Conservation (phyloP, 2,113 vertebrate genomes). For the Muntiacus muntjak region DNA sequence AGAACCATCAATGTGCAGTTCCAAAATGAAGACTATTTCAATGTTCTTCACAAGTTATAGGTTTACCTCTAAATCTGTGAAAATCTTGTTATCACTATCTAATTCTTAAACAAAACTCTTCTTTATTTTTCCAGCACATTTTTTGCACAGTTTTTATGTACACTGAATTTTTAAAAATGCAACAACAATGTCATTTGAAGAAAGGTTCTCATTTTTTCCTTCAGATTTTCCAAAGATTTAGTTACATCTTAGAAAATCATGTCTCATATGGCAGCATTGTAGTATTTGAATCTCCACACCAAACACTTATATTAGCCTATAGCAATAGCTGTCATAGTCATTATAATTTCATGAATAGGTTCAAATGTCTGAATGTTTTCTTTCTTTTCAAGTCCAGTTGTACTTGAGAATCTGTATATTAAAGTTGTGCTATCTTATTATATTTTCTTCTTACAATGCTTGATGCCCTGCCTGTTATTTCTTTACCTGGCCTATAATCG, state of each 20-base stretch:
- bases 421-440: neutral
- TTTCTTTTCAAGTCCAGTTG: neutral
- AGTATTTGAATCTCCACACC: neutral
- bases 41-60: neutral
- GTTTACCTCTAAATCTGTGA: neutral
- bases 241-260: neutral
- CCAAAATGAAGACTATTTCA: neutral
- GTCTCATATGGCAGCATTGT: neutral
- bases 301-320: neutral
- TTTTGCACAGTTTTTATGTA: neutral
- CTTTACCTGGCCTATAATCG: neutral
- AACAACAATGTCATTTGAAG: neutral
- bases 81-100: neutral
- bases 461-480: neutral
- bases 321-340: neutral
- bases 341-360: neutral
- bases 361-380: neutral
- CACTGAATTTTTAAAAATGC: neutral
- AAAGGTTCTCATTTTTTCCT: neutral
- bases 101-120: neutral
- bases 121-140: neutral
- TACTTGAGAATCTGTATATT: neutral
- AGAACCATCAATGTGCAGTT: neutral
- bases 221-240: neutral
- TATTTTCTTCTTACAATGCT: neutral